Evolutionary conservation across 2,797 vertebrate genomes (phyloP).

Genomic region (Garrulus glandarius): DNA sequence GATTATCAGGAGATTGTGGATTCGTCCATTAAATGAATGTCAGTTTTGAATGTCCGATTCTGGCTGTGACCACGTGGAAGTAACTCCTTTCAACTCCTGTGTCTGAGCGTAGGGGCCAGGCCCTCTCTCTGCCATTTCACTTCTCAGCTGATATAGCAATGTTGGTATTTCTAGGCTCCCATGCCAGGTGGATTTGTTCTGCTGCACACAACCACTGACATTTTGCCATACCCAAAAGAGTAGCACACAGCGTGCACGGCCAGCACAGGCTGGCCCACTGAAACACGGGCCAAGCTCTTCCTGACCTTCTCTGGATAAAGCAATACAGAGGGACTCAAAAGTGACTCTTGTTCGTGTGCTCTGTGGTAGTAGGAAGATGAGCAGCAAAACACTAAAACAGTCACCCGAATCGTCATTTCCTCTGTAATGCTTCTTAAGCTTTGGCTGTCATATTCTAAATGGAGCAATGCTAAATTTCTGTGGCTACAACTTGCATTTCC

Average conservation of each 20-base stretch:
- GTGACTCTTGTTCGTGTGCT: background rate
- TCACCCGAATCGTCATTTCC: background rate
- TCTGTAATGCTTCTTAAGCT: background rate
- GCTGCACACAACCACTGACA: background rate
- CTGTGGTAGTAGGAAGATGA: background rate
- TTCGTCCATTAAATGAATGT: conserved; percentile 90
- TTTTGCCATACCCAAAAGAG: background rate
- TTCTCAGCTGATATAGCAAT: background rate
- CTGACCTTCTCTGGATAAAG: background rate
- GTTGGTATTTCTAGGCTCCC: background rate
- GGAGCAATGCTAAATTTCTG: background rate
- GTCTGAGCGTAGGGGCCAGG: conserved; percentile 77
- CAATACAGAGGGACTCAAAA: background rate
- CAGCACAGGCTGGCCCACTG: background rate
- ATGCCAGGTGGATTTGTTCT: background rate
- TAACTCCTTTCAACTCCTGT: conserved; percentile 39
- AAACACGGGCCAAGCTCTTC: background rate
- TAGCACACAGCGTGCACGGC: background rate
- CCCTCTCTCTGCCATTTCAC: conserved; percentile 23
- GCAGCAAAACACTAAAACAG: background rate
- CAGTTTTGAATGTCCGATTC: background rate
- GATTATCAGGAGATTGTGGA: conserved; percentile 95
- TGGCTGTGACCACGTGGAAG: conserved; percentile 61
- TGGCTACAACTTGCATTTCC: background rate
- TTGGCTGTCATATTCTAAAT: conserved; percentile 12